Evolutionary conservation across 2,797 vertebrate species (phyloP).

Genomic region (Propithecus deckenii): DNA sequence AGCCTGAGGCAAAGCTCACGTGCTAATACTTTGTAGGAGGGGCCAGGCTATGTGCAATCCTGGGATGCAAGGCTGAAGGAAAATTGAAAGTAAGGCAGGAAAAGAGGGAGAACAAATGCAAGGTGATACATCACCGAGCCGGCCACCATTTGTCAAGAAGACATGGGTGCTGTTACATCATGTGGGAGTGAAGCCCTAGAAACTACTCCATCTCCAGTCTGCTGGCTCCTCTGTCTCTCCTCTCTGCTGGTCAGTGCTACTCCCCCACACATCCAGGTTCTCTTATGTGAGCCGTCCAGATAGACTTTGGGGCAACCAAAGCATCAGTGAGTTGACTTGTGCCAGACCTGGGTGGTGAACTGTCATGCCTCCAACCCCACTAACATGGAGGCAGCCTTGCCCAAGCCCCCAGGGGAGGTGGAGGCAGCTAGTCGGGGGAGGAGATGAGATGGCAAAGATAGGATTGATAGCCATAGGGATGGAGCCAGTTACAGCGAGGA

Average conservation of each 20-base stretch:
- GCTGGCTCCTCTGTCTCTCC: neutral
- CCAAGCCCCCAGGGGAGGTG: neutral
- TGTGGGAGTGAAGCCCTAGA: neutral
- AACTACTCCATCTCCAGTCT: too few relatives aligned
- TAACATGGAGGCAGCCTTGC: neutral
- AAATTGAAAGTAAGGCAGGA: neutral
- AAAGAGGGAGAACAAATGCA: neutral
- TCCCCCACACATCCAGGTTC: neutral
- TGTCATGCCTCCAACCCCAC: neutral
- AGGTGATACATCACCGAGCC: neutral
- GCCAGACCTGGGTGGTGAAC: neutral
- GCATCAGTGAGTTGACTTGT: neutral
- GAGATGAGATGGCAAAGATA: neutral
- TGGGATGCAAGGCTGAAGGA: neutral
- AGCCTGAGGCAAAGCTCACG: neutral
- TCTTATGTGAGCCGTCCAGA: neutral
- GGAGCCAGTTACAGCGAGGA: neutral
- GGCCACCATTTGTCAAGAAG: neutral
- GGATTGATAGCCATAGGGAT: neutral
- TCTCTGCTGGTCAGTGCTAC: neutral
- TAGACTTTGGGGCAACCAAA: neutral
- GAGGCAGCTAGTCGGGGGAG: neutral
- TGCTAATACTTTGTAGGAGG: neutral
- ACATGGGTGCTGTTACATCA: fast-evolving
- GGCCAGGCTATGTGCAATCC: fast-evolving